Evolutionary conservation across 2,888 invertebrate genomes (phyloP).

Genomic region (Eurois occulta): DNA sequence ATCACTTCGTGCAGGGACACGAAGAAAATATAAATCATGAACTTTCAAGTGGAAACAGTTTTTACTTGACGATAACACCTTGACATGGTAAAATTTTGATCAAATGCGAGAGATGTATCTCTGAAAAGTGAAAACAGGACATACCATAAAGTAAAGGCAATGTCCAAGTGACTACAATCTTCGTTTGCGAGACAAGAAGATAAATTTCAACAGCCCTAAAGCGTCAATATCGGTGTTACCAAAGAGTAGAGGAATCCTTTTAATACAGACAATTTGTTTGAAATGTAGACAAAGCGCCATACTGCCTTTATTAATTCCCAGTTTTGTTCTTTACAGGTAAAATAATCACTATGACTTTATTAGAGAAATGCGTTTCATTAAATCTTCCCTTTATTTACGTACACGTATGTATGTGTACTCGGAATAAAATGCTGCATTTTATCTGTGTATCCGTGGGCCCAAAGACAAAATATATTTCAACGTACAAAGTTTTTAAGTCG

Average conservation of each 20-base stretch:
- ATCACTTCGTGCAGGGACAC: neutral
- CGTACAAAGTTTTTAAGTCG: constrained; percentile 78
- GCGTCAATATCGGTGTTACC: constrained; percentile 71
- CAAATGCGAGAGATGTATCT: neutral
- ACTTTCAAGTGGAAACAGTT: neutral
- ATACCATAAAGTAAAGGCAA: neutral
- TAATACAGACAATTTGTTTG: constrained; percentile 80
- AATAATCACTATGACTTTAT: constrained; percentile 39
- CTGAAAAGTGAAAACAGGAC: neutral
- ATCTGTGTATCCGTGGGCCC: constrained; percentile 61
- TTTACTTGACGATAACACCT: neutral
- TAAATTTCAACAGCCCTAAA: constrained; percentile 64
- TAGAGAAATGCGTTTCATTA: constrained; percentile 34
- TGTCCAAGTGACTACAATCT: neutral
- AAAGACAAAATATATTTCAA: constrained; percentile 71
- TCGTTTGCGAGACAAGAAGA: neutral
- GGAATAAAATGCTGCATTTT: constrained; percentile 58
- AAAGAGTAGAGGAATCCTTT: constrained; percentile 73
- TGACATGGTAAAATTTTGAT: neutral
- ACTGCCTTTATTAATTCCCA: constrained; percentile 77
- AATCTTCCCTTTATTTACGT: constrained; percentile 14
- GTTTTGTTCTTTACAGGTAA: constrained; percentile 47
- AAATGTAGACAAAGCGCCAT: constrained; percentile 75
- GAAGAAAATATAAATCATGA: neutral
- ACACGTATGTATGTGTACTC: constrained; percentile 27